Percentiles rank a stretch among this genome's conserved stretches.
Conservation (phyloP, 1,140 invertebrate genomes). For the Drosophila nasuta region DNA sequence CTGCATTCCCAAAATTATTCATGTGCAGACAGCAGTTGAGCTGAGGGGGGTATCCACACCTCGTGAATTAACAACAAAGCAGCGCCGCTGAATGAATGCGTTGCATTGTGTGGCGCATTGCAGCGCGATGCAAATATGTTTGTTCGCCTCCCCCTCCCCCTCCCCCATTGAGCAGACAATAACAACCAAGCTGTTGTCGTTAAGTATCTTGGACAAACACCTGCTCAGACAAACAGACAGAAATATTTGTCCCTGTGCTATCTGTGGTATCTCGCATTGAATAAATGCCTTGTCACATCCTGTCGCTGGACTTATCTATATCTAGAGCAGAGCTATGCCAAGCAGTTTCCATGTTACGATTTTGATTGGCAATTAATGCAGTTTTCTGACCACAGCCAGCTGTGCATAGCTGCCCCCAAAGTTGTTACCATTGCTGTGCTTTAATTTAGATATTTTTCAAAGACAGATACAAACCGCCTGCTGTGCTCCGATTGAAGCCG, state of each 20-base stretch:
- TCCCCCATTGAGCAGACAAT: neutral
- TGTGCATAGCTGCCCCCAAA: constrained; percentile 19
- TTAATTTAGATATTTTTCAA: constrained; percentile 76
- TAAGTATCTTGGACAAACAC: constrained; percentile 57
- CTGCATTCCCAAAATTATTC: constrained; percentile 51
- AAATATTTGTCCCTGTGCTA: constrained; percentile 31
- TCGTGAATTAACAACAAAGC: constrained; percentile 81
- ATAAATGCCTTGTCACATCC: constrained; percentile 40
- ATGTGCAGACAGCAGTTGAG: constrained; percentile 31
- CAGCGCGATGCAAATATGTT: constrained; percentile 35
- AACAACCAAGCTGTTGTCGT: constrained; percentile 4
- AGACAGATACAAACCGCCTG: constrained; percentile 61
- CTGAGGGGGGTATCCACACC: constrained; percentile 56
- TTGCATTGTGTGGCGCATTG: constrained; percentile 51
- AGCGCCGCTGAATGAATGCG: constrained; percentile 66
- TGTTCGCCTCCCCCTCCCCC: neutral
- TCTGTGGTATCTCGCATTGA: constrained; percentile 14
- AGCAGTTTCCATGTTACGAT: constrained; percentile 48
- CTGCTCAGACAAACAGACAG: constrained; percentile 36
- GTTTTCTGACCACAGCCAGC: constrained; percentile 47
- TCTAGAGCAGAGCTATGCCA: constrained; percentile 34
- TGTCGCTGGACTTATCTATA: constrained; percentile 35
- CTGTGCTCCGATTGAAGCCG: constrained; percentile 42
- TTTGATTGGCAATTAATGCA: constrained; percentile 76
- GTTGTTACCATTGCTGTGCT: constrained; percentile 32